phyloP scores from a whole-genome alignment of 2,888 invertebrate species.

The Cephus runcator region DNA sequence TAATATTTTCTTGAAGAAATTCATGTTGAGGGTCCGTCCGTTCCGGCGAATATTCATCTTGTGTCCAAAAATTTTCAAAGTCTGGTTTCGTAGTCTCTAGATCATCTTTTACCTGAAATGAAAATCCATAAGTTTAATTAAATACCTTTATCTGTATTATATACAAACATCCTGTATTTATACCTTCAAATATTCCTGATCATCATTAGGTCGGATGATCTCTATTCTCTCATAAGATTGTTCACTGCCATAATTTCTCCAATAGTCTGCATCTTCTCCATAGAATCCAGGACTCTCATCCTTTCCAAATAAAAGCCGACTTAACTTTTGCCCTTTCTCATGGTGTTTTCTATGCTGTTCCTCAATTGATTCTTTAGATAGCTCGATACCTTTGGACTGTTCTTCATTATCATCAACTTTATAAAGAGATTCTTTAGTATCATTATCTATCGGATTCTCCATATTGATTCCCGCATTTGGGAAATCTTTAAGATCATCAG shows the following conservation, averaged over 20 bases:
- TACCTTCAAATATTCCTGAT: not conserved
- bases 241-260: conserved; percentile 34
- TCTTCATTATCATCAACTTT: conserved; percentile 4
- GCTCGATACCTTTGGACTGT: conserved; percentile 3
- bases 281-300: conserved; percentile 56
- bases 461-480: not conserved
- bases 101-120: not conserved
- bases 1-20: too few relatives aligned
- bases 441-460: not conserved
- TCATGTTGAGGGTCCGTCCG: too few relatives aligned
- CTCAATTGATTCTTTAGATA: not conserved
- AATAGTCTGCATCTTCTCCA: conserved; percentile 52
- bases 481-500: not conserved
- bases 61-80: not conserved
- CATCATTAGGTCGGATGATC: not conserved
- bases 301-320: conserved; percentile 30
- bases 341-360: not conserved
- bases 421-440: not conserved
- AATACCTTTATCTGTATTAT: not conserved
- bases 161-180: not conserved
- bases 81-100: not conserved
- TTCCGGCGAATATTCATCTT: not conserved
- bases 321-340: conserved; percentile 3
- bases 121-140: not conserved
- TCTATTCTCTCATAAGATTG: conserved; percentile 15